A percentile compares a stretch with the other conserved stretches of the same genome.
phyloP scores from a whole-genome alignment of 2,797 vertebrate species.

The Enteromius anoplus region DNA sequence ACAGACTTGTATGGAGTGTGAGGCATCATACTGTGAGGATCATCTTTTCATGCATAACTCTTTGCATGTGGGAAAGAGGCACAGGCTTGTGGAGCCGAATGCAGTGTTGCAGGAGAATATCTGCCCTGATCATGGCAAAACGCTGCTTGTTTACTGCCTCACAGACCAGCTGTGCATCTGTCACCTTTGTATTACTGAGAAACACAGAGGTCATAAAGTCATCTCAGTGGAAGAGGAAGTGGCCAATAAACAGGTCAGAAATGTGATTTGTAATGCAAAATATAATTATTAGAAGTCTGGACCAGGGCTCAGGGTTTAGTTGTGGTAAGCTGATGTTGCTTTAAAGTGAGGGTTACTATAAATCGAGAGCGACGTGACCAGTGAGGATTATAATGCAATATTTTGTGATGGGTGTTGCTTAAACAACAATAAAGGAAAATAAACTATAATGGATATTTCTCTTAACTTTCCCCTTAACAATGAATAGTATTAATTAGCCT shows the following conservation, averaged over 20 bases:
- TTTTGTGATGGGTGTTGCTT: background rate
- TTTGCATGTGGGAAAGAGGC: conserved; percentile 43
- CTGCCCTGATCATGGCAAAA: conserved; percentile 76
- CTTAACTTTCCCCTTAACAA: background rate
- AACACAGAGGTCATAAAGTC: conserved; percentile 47
- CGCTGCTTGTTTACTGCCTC: conserved; percentile 84
- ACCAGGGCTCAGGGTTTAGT: background rate
- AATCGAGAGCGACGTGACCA: background rate
- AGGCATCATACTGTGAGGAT: conserved; percentile 36
- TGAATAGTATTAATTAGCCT: background rate
- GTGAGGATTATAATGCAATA: background rate
- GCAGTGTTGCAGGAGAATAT: background rate
- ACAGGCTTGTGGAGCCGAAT: conserved; percentile 38
- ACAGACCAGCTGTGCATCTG: conserved; percentile 85
- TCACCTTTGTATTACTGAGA: conserved; percentile 67
- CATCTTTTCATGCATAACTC: conserved; percentile 45
- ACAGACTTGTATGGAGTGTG: conserved; percentile 46
- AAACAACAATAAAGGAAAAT: background rate
- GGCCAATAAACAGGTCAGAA: conserved; percentile 40
- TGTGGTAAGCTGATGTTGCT: background rate
- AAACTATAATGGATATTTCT: background rate
- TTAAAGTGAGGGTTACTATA: background rate
- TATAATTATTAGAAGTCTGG: background rate
- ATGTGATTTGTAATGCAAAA: background rate
- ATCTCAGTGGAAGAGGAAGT: conserved; percentile 30